Evolutionary conservation across 2,113 vertebrate species (phyloP), one percentile per base, ranked within the genome.

Genomic region (Chrysemys picta): DNA sequence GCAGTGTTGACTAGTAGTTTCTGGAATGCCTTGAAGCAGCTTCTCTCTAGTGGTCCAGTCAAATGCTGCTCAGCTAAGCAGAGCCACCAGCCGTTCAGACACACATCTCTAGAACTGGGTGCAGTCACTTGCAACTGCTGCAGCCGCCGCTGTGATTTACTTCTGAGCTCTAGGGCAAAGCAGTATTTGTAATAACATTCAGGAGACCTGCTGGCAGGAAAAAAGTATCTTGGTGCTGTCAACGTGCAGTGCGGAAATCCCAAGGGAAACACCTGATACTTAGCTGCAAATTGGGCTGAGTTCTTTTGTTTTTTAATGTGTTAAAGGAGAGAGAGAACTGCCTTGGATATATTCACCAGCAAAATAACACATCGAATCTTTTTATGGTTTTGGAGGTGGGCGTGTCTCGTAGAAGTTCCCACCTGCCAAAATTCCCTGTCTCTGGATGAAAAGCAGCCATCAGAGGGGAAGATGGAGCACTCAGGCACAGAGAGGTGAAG

Each of bases 221-320:
- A 35, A 80, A 80, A 29, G 38, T 8, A 29, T 27, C 2, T 27
- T 6, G 52, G 22, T 80, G 79, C 59, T 31, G 13, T 29, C 83
- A 57, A 0, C 1, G 0, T 8, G 42, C 8, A 27, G 0, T 2
- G 53, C 21, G 3, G 2, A 12, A 29, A 12, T 57, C 92, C 62
- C 76, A 27, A 69, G 89, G 45, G 80, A 4, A 24, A 53, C 62
- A 59, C 76, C 65, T 38, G 65, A 42, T 0, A 0, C 88, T 82
- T n/a, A 17, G n/a, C 65, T 88, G 56, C 38, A 14, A 11, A 19
- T 24, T 52, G 14, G 69, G 42, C 53, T 56, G 45, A 38, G n/a
- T 69, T 38, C 35, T 75, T 35, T 45, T 1, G 0, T 50, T 62
- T 16, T 49, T 86, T 8, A 82, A 16, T 5, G 35, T 50, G 25